Conservation (phyloP, 1,140 invertebrate species). For the Drosophila santomea region DNA sequence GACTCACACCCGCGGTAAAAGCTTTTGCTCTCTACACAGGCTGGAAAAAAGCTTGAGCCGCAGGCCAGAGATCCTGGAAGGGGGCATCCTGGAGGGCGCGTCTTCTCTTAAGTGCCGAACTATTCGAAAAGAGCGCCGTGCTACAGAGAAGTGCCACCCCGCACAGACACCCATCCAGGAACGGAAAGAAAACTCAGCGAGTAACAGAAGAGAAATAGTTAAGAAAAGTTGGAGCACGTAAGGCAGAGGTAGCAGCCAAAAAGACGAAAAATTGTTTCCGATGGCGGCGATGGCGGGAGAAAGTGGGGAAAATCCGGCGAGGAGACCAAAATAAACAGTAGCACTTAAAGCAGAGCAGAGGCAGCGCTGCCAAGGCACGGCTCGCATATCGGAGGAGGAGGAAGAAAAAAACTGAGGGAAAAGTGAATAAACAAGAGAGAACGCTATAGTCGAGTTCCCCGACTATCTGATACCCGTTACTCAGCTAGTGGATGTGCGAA, state of each 20-base stretch:
- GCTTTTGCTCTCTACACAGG: not conserved
- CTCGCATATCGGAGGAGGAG: not conserved
- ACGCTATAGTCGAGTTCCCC: too few species aligned
- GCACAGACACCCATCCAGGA: not conserved
- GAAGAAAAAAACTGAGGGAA: constrained; percentile 35
- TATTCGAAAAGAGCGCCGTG: constrained; percentile 13
- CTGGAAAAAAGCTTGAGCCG: not conserved
- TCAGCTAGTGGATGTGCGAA: too few species aligned
- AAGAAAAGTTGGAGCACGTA: constrained; percentile 46
- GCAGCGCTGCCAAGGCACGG: constrained; percentile 11
- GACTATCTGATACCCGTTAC: too few species aligned
- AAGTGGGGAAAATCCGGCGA: constrained; percentile 28
- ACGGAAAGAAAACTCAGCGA: not conserved
- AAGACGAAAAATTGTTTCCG: constrained; percentile 53
- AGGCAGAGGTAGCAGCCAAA: constrained; percentile 13
- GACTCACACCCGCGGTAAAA: not conserved
- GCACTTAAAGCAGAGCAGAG: constrained; percentile 39
- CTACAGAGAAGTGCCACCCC: not conserved
- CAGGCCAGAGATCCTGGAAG: not conserved
- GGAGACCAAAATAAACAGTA: constrained; percentile 69
- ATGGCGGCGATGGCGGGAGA: not conserved
- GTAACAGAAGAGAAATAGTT: constrained; percentile 35
- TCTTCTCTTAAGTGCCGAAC: constrained; percentile 9
- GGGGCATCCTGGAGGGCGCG: not conserved
- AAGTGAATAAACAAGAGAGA: constrained; percentile 37